Evolutionary conservation across 2,888 invertebrate genomes (phyloP).

Genomic region (Endotricha flammealis): DNA sequence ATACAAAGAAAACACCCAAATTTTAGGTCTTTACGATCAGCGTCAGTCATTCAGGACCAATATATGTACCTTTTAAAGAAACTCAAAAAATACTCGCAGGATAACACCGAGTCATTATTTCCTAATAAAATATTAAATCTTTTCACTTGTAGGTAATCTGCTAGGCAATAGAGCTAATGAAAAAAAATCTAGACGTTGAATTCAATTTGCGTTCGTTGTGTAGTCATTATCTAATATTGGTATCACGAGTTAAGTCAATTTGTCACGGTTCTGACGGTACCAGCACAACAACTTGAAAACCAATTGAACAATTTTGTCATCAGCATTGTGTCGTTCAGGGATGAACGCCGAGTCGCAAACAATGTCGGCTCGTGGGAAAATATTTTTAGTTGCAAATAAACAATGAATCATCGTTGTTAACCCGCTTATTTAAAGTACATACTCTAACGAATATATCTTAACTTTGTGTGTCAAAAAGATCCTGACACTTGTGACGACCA

Average conservation of each 20-base stretch:
- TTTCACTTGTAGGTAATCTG: neutral
- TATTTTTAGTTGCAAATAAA: conserved; percentile 27
- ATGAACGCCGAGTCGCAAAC: conserved; percentile 40
- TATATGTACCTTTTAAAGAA: too few species aligned
- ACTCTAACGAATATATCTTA: too few species aligned
- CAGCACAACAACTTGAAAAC: conserved; percentile 55
- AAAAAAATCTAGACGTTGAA: conserved; percentile 38
- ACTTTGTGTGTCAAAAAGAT: too few species aligned
- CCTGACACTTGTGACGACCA: too few species aligned
- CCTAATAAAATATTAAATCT: too few species aligned
- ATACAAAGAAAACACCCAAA: too few species aligned
- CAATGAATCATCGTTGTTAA: conserved; percentile 24
- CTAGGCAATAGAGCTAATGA: conserved; percentile 17
- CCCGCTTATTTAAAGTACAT: neutral
- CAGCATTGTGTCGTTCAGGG: conserved; percentile 44
- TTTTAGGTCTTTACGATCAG: too few species aligned
- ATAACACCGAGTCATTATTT: too few species aligned
- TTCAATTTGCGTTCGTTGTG: conserved; percentile 69
- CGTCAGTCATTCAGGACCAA: too few species aligned
- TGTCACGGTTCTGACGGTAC: conserved; percentile 40
- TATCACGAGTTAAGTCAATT: conserved; percentile 52
- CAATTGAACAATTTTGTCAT: conserved; percentile 72
- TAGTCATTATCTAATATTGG: conserved; percentile 72
- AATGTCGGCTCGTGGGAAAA: conserved; percentile 43
- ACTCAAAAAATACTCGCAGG: too few species aligned